A percentile compares a stretch with the other conserved stretches of the same genome.
Evolutionary conservation across 2,113 vertebrate genomes (phyloP).

Genomic region (Hemicordylus capensis): DNA sequence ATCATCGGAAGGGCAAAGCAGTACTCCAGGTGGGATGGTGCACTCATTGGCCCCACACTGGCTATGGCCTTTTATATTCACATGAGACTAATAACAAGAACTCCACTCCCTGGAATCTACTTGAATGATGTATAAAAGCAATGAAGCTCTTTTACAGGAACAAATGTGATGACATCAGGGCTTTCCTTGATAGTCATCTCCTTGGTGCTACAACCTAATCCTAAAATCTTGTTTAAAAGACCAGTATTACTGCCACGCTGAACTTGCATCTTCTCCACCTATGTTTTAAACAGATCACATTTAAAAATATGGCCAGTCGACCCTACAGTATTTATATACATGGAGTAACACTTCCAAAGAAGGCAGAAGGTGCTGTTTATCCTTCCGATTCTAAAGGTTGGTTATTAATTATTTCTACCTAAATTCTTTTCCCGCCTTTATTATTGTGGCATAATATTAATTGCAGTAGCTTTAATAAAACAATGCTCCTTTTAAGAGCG

Average conservation of each 20-base stretch:
- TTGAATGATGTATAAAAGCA: neutral
- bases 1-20: neutral
- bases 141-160: neutral
- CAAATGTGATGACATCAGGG: neutral
- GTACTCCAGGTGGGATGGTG: neutral
- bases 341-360: slow-evolving; percentile 88
- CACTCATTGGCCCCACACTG: neutral
- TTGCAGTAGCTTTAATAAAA: neutral
- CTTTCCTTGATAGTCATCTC: neutral
- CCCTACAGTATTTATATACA: slow-evolving; percentile 97
- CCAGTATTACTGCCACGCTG: neutral
- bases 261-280: slow-evolving; percentile 1
- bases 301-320: slow-evolving; percentile 93
- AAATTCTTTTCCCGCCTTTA: neutral
- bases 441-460: neutral
- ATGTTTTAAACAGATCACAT: slow-evolving; percentile 83
- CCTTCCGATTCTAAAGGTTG: slow-evolving; percentile 78
- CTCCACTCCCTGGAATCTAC: neutral
- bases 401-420: slow-evolving; percentile 10
- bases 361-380: slow-evolving; percentile 84
- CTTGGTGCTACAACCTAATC: neutral
- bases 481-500: slow-evolving; percentile 24
- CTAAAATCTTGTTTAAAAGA: neutral
- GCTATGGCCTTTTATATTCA: neutral
- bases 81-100: neutral